Percentiles rank a stretch among this genome's conserved stretches.
These are phyloP conservation scores for Exocentrus adspersus DNA, from an alignment of 2,888 invertebrate genomes.

Conservation along the genomic window DNA sequence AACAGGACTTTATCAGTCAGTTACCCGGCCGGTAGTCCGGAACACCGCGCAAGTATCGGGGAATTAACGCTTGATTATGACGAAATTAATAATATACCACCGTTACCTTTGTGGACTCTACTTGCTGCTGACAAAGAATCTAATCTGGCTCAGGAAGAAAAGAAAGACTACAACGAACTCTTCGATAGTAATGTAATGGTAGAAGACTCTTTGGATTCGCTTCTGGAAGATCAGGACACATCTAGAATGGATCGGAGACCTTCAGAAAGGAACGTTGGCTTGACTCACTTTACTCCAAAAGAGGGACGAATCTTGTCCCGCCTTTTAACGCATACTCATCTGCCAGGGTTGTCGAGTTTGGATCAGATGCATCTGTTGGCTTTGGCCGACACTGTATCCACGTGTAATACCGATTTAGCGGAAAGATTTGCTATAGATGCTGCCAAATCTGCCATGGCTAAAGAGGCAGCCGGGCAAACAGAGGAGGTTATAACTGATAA, in stretches of 20 bases:
- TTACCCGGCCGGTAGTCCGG: conserved; percentile 85
- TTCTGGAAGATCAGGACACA: conserved; percentile 76
- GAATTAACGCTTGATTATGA: conserved; percentile 92
- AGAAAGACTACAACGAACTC: conserved; percentile 86
- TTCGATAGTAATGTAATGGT: conserved; percentile 81
- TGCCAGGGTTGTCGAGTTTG: conserved; percentile 93
- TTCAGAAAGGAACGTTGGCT: conserved; percentile 60
- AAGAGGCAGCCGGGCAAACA: conserved; percentile 70
- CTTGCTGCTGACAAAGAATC: conserved; percentile 93
- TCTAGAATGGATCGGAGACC: conserved; percentile 62
- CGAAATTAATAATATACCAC: conserved; percentile 97
- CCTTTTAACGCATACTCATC: conserved; percentile 91
- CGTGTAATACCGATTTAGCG: conserved; percentile 88
- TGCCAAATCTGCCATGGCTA: conserved; percentile 73
- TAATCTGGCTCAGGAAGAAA: conserved; percentile 62
- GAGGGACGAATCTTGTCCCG: conserved; percentile 85
- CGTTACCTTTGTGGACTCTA: conserved; percentile 95
- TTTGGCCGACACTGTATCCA: conserved; percentile 96
- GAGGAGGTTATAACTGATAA: conserved; percentile 76
- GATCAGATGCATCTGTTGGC: conserved; percentile 99
- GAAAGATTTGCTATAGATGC: conserved; percentile 80
- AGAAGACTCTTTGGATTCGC: conserved; percentile 85
- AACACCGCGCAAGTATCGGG: conserved; percentile 82
- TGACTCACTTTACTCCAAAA: conserved; percentile 88
- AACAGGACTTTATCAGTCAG: conserved; percentile 90